Evolutionary conservation across 1,140 invertebrate species (phyloP), one percentile per base, ranked within the genome.

Genomic region (Eriocheir sinensis): DNA sequence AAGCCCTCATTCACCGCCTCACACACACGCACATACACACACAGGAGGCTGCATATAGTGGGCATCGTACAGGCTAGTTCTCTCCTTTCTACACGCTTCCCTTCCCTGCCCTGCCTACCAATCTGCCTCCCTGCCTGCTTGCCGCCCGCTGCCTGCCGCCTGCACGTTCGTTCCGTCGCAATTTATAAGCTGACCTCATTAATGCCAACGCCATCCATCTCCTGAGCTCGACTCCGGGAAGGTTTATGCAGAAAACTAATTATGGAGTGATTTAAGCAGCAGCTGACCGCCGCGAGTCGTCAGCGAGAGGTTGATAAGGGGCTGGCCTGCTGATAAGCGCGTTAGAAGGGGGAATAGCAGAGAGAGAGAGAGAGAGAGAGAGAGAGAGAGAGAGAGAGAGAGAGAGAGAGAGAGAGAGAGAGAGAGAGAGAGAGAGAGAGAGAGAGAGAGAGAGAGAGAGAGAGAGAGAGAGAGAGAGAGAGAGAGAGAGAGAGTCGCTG

Each of bases 151-250:
- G 17, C 12, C 81, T 32, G 17, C 81, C 9, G 8, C 81, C 81
- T 85, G 17, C 81, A 12, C 85, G 27, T 88, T 36, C 85, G 12
- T 40, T 36, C 40, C 88, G 91, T 17, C 80, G 44, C 27, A 92
- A 92, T 92, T 92, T 85, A 92, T 44, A 83, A 85, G n/a, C 91
- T 40, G 44, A 92, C 91, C 91, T 34, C 91, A 92, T 34, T 92
- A 92, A 48, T 53, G n/a, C 40, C 80, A 83, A 92, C 91, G 53
- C 91, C n/a, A 44, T 92, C 91, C 32, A 34, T 36, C 53, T 38
- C 89, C 41, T 32, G 48, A 32, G 4, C 89, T 32, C 41, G 48
- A 60, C 89, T 72, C 89, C 32, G 89, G 60, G 21, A 21, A 34
- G 89, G 38, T 90, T 60, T 36, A 72, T 72, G 89, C 89, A 72